A percentile compares a stretch with the other conserved stretches of the same genome.
These are phyloP conservation scores for Tuta absoluta DNA, from an alignment of 2,888 invertebrate genomes.

Conservation along the genomic window DNA sequence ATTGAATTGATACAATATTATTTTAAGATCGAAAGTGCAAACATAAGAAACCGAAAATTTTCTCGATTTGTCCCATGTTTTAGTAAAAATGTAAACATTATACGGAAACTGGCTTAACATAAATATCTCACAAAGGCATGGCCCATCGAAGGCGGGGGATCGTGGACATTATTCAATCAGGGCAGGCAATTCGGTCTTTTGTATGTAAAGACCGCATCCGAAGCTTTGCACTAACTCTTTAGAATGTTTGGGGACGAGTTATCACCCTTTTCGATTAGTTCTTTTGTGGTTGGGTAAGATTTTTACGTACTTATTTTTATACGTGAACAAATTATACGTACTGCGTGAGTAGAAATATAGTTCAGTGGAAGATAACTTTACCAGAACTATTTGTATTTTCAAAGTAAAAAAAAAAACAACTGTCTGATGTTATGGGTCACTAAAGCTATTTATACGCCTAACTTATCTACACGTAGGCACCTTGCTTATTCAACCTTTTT, in stretches of 20 bases:
- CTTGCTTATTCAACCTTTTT: no score
- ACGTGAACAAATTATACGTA: no score
- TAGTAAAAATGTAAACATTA: slow-evolving; percentile 29
- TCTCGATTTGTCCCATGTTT: slow-evolving; percentile 10
- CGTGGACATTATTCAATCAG: slow-evolving; percentile 75
- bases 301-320: not conserved
- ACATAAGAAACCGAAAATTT: not conserved
- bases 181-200: slow-evolving; percentile 71
- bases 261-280: slow-evolving; percentile 24
- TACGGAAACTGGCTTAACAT: slow-evolving; percentile 36
- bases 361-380: no score
- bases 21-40: no score
- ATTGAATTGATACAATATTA: no score
- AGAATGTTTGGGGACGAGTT: slow-evolving; percentile 21
- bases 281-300: slow-evolving; percentile 6
- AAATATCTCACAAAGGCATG: slow-evolving; percentile 59
- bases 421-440: no score
- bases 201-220: slow-evolving; percentile 72
- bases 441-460: no score
- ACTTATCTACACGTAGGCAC: no score
- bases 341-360: no score
- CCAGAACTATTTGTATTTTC: no score
- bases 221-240: slow-evolving; percentile 26
- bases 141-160: slow-evolving; percentile 54
- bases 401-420: no score